Percentiles rank a stretch among this genome's conserved stretches.
These are phyloP conservation scores for western clawed frog (Xenopus tropicalis) DNA, from an alignment of 2,113 vertebrate genomes.

Conservation along the genomic window DNA sequence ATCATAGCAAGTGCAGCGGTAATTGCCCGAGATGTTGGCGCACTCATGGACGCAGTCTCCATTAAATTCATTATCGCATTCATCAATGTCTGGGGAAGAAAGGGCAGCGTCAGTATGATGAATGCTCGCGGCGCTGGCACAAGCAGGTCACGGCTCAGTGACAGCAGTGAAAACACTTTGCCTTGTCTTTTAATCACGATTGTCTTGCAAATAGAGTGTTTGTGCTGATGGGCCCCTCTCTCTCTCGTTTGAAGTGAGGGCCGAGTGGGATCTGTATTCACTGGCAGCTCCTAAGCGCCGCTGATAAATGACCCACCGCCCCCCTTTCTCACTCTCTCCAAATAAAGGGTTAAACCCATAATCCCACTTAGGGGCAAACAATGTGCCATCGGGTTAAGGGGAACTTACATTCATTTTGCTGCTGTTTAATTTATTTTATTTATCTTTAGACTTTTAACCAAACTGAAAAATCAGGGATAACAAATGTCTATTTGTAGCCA, in stretches of 20 bases:
- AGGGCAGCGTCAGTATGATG: slow-evolving; percentile 56
- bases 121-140: slow-evolving; percentile 43
- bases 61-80: slow-evolving; percentile 88
- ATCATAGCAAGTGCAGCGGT: slow-evolving; percentile 92
- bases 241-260: slow-evolving; percentile 9
- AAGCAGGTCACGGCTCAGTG: slow-evolving; percentile 36
- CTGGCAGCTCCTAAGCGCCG: background rate
- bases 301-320: background rate
- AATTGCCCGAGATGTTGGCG: slow-evolving; percentile 95
- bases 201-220: slow-evolving; percentile 42
- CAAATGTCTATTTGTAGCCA: too few species aligned
- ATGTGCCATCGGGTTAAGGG: background rate
- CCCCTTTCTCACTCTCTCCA: background rate
- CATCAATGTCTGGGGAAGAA: slow-evolving; percentile 83
- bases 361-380: background rate
- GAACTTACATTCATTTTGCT: too few species aligned
- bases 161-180: slow-evolving; percentile 28
- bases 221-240: slow-evolving; percentile 29
- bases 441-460: too few species aligned
- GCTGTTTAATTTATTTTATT: background rate
- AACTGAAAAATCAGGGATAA: too few species aligned
- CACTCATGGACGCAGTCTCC: slow-evolving; percentile 97
- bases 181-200: slow-evolving; percentile 11
- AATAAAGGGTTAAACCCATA: background rate
- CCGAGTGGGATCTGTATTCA: background rate